phyloP scores from a whole-genome alignment of 2,888 invertebrate species.

The Acanthosepion pharaonis region DNA sequence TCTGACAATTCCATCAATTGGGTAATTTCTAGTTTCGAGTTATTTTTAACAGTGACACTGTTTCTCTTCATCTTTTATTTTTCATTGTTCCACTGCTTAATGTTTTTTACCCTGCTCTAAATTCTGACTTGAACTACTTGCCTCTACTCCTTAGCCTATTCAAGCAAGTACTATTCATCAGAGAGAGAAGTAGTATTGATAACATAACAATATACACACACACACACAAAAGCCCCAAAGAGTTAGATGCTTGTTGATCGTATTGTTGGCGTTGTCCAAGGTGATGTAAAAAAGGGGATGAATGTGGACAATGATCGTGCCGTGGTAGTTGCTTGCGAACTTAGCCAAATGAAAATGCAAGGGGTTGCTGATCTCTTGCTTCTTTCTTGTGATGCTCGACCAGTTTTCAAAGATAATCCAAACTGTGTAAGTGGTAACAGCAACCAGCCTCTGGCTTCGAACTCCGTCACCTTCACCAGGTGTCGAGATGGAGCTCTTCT shows the following conservation, averaged over 20 bases:
- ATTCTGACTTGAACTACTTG: neutral
- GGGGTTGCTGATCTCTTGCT: conserved; percentile 72
- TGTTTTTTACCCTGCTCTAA: neutral
- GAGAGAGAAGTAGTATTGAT: neutral
- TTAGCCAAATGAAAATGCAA: conserved; percentile 70
- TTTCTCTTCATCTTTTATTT: neutral
- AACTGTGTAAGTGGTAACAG: conserved; percentile 39
- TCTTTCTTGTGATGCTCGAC: conserved; percentile 69
- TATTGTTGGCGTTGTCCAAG: neutral
- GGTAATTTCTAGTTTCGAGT: neutral
- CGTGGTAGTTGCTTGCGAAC: conserved; percentile 67
- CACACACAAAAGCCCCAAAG: neutral
- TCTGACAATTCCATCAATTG: too few relatives aligned
- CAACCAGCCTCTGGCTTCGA: neutral
- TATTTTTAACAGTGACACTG: too few relatives aligned
- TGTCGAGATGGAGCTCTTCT: conserved; percentile 36
- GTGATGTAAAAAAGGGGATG: conserved; percentile 52
- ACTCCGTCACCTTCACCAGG: neutral
- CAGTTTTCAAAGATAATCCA: conserved; percentile 66
- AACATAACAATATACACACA: neutral
- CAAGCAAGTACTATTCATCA: neutral
- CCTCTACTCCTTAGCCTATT: neutral
- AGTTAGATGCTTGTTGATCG: conserved; percentile 41
- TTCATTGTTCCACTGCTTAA: neutral
- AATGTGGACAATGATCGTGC: conserved; percentile 60